These are phyloP conservation scores for Halyomorpha halys DNA, from an alignment of 1,140 invertebrate species.

Conservation along the genomic window DNA sequence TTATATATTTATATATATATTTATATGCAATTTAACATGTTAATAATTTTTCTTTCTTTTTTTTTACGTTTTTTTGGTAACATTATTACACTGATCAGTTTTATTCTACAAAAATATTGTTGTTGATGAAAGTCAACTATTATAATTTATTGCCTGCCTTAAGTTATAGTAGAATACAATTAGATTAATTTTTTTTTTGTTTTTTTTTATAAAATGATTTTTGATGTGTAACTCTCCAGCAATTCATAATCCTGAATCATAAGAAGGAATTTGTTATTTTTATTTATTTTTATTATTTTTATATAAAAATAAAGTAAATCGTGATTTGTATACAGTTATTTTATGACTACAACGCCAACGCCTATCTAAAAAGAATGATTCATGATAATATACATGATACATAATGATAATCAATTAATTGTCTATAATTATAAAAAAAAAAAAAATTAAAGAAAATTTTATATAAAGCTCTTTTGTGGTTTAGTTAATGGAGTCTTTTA, in stretches of 20 bases:
- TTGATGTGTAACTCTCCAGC: constrained; percentile 10
- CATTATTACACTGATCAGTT: constrained; percentile 9
- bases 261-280: background rate
- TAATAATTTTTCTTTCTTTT: constrained; percentile 9
- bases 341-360: background rate
- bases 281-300: background rate
- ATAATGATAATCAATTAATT: too few relatives aligned
- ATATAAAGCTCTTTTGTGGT: too few relatives aligned
- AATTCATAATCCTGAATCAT: background rate
- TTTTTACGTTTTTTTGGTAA: constrained; percentile 12
- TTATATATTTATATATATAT: constrained; percentile 14
- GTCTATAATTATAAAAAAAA: too few relatives aligned
- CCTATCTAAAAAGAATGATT: background rate
- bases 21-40: constrained; percentile 18
- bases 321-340: background rate
- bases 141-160: constrained; percentile 20
- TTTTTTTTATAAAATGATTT: constrained; percentile 13
- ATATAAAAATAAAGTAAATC: background rate
- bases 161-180: constrained; percentile 7
- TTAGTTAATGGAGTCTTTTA: too few relatives aligned
- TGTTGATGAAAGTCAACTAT: constrained; percentile 17
- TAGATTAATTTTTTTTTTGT: background rate
- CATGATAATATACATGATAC: too few relatives aligned
- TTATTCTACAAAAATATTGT: constrained; percentile 19
- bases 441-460: too few relatives aligned